Evolutionary conservation across 2,113 vertebrate species (phyloP).

Genomic region (Onychostoma macrolepis): DNA sequence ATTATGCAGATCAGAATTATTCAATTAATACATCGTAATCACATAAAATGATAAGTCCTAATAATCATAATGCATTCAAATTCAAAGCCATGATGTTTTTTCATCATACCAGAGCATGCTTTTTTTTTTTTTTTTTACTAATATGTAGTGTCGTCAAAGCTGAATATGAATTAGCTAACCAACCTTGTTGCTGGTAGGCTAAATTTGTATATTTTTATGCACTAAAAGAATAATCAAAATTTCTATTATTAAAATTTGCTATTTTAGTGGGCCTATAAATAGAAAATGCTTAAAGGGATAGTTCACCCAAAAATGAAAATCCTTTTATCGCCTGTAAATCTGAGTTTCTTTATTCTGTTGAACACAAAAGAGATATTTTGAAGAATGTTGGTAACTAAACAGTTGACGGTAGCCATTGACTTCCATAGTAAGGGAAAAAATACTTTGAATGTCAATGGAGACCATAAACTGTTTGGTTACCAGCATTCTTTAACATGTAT

Average conservation of each 20-base stretch:
- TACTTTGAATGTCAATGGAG: too few relatives aligned
- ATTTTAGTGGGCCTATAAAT: background rate
- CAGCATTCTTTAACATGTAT: too few relatives aligned
- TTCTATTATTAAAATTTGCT: background rate
- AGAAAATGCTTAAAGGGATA: background rate
- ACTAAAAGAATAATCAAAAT: background rate
- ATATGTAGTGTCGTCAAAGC: background rate
- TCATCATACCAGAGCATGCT: background rate
- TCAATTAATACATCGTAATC: conserved; percentile 21
- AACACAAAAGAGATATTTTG: background rate
- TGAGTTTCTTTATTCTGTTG: background rate
- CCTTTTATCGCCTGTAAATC: too few relatives aligned
- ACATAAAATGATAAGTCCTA: conserved; percentile 13
- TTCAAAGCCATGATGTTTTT: background rate
- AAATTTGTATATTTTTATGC: background rate
- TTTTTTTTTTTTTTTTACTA: background rate
- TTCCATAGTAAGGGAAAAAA: background rate
- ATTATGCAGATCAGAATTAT: background rate
- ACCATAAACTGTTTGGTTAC: too few relatives aligned
- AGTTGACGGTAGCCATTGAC: background rate
- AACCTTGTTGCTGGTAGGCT: background rate
- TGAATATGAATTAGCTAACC: background rate
- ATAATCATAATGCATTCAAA: conserved; percentile 21
- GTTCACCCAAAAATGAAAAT: background rate
- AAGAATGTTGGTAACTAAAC: background rate